phyloP scores from a whole-genome alignment of 2,797 vertebrate genomes.

The Sparidentex hasta region DNA sequence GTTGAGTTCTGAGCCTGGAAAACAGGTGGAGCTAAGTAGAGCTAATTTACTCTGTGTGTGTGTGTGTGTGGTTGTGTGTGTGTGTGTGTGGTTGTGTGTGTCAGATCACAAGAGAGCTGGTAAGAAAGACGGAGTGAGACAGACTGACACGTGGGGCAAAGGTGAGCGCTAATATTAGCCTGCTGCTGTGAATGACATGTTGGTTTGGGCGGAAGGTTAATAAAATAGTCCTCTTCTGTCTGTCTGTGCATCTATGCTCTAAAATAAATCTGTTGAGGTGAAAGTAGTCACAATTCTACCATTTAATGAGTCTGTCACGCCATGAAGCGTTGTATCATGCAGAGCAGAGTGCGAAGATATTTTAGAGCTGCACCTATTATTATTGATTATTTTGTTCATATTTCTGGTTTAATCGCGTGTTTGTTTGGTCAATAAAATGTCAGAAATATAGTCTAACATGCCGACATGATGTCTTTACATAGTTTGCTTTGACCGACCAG shows the following conservation, averaged over 20 bases:
- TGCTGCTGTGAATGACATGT: slow-evolving; percentile 30
- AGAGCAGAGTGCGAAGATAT: too few species aligned
- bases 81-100: slow-evolving; percentile 18
- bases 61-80: slow-evolving; percentile 13
- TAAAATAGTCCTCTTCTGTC: not conserved
- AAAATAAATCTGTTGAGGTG: not conserved
- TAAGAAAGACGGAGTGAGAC: slow-evolving; percentile 9
- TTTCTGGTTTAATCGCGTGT: not conserved
- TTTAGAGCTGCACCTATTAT: not conserved
- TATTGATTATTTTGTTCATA: too few species aligned
- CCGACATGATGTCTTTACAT: not conserved
- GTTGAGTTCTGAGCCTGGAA: slow-evolving; percentile 30
- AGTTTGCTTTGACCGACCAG: not conserved
- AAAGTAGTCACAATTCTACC: not conserved
- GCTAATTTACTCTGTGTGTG: slow-evolving; percentile 26
- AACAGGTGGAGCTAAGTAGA: slow-evolving; percentile 50
- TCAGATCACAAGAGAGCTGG: not conserved
- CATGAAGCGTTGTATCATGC: not conserved
- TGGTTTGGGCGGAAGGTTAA: slow-evolving; percentile 29
- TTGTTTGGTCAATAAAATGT: not conserved
- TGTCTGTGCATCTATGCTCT: slow-evolving; percentile 2
- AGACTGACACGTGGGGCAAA: slow-evolving; percentile 32
- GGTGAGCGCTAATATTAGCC: slow-evolving; percentile 48
- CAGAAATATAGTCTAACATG: not conserved
- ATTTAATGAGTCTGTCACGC: not conserved